These are phyloP conservation scores for Amblyraja radiata DNA, from an alignment of 2,797 vertebrate genomes.

Conservation along the genomic window DNA sequence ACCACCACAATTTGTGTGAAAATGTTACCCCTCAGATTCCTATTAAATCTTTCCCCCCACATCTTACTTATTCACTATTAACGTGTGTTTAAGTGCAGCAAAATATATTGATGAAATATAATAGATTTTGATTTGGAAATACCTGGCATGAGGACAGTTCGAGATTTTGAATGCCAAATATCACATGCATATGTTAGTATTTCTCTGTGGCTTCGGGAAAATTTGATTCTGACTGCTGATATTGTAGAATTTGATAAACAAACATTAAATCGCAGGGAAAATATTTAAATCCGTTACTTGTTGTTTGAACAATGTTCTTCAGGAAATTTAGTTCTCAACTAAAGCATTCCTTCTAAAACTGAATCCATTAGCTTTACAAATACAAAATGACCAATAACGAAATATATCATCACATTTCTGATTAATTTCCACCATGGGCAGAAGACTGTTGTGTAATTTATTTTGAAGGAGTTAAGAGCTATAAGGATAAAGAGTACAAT, in stretches of 20 bases:
- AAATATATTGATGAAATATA: neutral
- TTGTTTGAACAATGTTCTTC: neutral
- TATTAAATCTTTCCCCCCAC: no score
- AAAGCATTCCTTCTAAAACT: neutral
- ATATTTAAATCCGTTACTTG: neutral
- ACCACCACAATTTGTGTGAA: no score
- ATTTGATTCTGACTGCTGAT: neutral
- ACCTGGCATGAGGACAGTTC: neutral
- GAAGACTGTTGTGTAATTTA: neutral
- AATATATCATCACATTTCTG: neutral
- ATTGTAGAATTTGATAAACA: neutral
- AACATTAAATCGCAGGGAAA: neutral
- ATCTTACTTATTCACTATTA: neutral
- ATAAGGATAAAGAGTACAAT: neutral
- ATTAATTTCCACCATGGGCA: neutral
- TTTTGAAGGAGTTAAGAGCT: neutral
- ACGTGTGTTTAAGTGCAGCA: neutral
- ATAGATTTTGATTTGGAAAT: neutral
- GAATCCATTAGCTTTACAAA: neutral
- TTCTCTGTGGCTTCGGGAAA: neutral
- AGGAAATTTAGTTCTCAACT: neutral
- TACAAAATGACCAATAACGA: neutral
- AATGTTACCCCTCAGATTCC: no score
- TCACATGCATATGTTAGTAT: neutral
- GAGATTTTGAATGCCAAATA: neutral